Evolutionary conservation across 2,888 invertebrate species (phyloP).

Genomic region (Dryomyza anilis): DNA sequence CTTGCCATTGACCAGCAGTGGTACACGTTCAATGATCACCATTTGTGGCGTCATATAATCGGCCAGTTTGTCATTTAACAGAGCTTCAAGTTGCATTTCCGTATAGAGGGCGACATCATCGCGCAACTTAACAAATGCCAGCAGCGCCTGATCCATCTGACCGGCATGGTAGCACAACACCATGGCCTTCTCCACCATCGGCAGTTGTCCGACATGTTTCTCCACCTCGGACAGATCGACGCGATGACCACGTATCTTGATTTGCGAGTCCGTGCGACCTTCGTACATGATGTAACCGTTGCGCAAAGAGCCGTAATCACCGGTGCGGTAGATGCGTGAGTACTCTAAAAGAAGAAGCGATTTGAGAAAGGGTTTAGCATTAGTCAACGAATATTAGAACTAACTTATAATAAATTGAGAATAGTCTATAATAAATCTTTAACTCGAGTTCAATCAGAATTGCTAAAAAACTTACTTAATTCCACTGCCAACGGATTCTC

Average conservation of each 20-base stretch:
- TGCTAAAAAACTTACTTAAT: conserved; percentile 61
- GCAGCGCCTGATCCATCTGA: conserved; percentile 71
- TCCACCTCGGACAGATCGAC: conserved; percentile 87
- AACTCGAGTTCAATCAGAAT: background rate
- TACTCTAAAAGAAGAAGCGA: conserved; percentile 64
- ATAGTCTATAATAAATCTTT: background rate
- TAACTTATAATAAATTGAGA: too few relatives aligned
- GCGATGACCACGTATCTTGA: conserved; percentile 84
- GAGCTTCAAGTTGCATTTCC: conserved; percentile 70
- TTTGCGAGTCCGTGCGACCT: conserved; percentile 84
- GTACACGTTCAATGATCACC: conserved; percentile 74
- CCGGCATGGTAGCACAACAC: conserved; percentile 81
- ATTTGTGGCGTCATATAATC: conserved; percentile 83
- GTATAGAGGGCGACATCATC: conserved; percentile 61
- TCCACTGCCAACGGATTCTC: conserved; percentile 75
- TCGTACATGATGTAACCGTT: conserved; percentile 74
- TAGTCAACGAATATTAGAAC: background rate
- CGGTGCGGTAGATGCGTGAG: conserved; percentile 78
- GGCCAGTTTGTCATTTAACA: conserved; percentile 69
- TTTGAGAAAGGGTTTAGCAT: too few relatives aligned
- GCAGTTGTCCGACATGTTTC: conserved; percentile 68
- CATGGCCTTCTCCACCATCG: conserved; percentile 75
- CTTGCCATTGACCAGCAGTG: conserved; percentile 84
- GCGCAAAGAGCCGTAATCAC: conserved; percentile 76
- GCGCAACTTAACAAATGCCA: conserved; percentile 70